Evolutionary conservation across 2,113 vertebrate genomes (phyloP).

Genomic region (Apodemus sylvaticus): DNA sequence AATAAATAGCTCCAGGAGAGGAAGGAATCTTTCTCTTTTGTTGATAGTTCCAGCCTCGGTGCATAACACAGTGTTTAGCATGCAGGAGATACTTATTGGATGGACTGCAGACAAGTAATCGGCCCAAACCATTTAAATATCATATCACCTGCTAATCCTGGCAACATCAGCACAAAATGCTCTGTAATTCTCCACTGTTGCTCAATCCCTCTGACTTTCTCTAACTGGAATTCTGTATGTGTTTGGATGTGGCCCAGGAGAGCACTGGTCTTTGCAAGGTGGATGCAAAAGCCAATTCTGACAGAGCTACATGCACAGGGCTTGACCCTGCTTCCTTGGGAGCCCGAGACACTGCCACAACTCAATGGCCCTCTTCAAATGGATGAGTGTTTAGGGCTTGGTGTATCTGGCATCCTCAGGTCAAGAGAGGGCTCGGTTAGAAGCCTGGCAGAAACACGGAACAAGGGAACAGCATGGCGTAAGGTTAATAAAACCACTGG

Average conservation of each 20-base stretch:
- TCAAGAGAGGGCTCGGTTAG: rapidly evolving
- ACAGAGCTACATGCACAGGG: neutral
- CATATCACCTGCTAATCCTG: neutral
- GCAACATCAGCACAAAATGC: neutral
- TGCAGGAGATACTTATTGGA: neutral
- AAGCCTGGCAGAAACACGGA: neutral
- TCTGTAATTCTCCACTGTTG: neutral
- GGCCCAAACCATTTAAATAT: neutral
- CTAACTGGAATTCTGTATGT: neutral
- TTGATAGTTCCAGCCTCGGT: neutral
- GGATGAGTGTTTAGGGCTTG: neutral
- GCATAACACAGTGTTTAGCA: neutral
- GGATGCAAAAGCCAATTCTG: neutral
- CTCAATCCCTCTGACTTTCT: conserved; percentile 40
- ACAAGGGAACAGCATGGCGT: rapidly evolving
- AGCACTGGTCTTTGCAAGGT: neutral
- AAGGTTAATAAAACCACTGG: neutral
- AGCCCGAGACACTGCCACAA: neutral
- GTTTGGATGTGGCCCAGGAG: neutral
- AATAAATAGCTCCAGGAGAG: neutral
- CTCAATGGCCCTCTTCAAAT: neutral
- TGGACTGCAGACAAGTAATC: neutral
- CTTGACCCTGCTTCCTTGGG: neutral
- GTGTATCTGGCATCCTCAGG: neutral
- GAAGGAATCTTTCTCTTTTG: neutral